phyloP scores from a whole-genome alignment of 1,140 invertebrate species.

The Hylyphantes graminicola region DNA sequence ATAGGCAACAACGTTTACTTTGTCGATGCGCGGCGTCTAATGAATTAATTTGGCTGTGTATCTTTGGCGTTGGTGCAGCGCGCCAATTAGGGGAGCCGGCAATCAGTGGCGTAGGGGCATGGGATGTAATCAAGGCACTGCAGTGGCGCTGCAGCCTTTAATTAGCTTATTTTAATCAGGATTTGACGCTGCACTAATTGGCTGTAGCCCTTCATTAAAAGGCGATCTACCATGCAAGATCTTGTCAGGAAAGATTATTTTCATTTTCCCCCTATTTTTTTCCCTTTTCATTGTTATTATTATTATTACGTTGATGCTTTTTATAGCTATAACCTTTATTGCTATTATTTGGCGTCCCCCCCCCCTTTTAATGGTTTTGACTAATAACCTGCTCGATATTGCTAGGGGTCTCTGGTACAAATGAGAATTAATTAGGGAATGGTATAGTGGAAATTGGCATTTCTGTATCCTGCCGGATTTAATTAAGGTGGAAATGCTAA shows the following conservation, averaged over 20 bases:
- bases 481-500: too few relatives aligned
- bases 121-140: conserved; percentile 52
- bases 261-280: background rate
- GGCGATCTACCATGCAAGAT: conserved; percentile 41
- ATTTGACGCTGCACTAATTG: conserved; percentile 58
- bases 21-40: conserved; percentile 49
- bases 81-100: conserved; percentile 50
- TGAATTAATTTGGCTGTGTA: conserved; percentile 59
- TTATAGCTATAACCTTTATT: conserved; percentile 16
- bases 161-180: conserved; percentile 59
- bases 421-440: too few relatives aligned
- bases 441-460: too few relatives aligned
- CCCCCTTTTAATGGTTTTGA: conserved; percentile 4
- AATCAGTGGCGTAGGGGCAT: conserved; percentile 43
- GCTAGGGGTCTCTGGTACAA: background rate
- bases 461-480: too few relatives aligned
- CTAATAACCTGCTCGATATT: conserved; percentile 4
- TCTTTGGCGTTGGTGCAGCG: conserved; percentile 46
- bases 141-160: conserved; percentile 53
- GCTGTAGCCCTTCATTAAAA: conserved; percentile 58
- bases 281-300: too few relatives aligned
- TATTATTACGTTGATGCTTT: background rate
- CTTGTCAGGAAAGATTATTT: conserved; percentile 49
- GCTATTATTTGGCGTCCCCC: background rate
- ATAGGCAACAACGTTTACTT: conserved; percentile 51